A percentile compares a stretch with the other conserved stretches of the same genome.
phyloP scores from a whole-genome alignment of 2,888 invertebrate species.

The Thymelicus acteon region DNA sequence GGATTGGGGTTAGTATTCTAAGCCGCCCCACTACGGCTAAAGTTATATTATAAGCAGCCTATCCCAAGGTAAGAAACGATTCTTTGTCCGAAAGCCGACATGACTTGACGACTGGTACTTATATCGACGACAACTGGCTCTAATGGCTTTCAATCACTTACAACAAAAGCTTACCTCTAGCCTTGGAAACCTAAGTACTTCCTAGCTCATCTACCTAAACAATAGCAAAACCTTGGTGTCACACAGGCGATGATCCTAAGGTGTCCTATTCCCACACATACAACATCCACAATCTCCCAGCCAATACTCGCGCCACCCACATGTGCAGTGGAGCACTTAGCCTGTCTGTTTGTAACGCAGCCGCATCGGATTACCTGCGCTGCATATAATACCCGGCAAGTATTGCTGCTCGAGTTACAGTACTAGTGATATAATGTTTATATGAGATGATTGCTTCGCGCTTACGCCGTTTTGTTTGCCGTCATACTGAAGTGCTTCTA shows the following conservation, averaged over 20 bases:
- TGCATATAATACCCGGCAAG: conserved; percentile 12
- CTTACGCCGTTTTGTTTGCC: conserved; percentile 8
- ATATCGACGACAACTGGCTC: too few relatives aligned
- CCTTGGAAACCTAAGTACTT: too few relatives aligned
- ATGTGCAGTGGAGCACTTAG: conserved; percentile 24
- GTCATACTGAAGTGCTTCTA: not conserved
- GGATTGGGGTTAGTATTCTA: too few relatives aligned
- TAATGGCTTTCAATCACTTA: too few relatives aligned
- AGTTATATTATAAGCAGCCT: too few relatives aligned
- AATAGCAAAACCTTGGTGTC: not conserved
- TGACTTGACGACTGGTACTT: too few relatives aligned
- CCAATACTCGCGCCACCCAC: conserved; percentile 17
- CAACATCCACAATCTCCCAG: conserved; percentile 3
- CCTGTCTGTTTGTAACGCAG: conserved; percentile 14
- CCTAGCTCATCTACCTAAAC: too few relatives aligned
- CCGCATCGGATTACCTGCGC: conserved; percentile 16
- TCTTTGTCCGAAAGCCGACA: too few relatives aligned
- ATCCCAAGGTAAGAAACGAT: too few relatives aligned
- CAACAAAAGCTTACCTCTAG: too few relatives aligned
- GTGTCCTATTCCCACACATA: not conserved
- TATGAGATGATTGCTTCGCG: conserved; percentile 7
- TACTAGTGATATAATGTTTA: conserved; percentile 4
- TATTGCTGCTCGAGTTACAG: conserved; percentile 15
- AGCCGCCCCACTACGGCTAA: too few relatives aligned
- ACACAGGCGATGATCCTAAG: not conserved